phyloP scores from a whole-genome alignment of 1,140 invertebrate genomes.

The Neotoxoptera formosana region DNA sequence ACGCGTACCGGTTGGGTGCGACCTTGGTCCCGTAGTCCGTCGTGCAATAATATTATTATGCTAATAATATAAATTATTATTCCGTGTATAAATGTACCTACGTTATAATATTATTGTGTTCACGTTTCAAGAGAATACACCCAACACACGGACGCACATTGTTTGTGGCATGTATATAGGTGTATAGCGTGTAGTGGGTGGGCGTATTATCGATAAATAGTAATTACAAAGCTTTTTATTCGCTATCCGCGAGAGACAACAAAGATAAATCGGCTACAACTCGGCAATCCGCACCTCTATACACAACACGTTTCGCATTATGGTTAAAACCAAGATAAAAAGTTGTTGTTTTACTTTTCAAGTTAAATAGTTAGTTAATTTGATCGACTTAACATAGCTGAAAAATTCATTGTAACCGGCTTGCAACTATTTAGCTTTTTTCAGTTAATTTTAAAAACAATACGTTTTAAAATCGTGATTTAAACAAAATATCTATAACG shows the following conservation, averaged over 20 bases:
- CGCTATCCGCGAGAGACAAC: neutral
- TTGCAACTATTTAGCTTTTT: neutral
- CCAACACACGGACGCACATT: neutral
- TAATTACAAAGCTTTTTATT: neutral
- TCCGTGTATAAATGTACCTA: neutral
- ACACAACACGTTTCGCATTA: neutral
- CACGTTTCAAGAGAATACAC: neutral
- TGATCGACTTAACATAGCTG: neutral
- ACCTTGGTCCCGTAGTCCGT: neutral
- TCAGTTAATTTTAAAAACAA: neutral
- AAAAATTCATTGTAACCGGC: neutral
- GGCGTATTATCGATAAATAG: neutral
- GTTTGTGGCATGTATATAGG: too few relatives aligned
- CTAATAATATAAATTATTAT: constrained; percentile 16
- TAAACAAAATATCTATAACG: neutral
- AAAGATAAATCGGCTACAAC: neutral
- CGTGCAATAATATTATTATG: constrained; percentile 23
- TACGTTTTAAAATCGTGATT: neutral
- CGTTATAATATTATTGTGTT: neutral
- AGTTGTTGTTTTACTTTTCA: neutral
- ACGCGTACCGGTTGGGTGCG: neutral
- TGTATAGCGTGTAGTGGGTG: neutral
- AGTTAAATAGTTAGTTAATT: neutral
- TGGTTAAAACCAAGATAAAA: neutral
- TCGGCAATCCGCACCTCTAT: neutral